Evolutionary conservation across 2,888 invertebrate genomes (phyloP), one percentile per base, ranked within the genome.

Genomic region (Baccha elongata): DNA sequence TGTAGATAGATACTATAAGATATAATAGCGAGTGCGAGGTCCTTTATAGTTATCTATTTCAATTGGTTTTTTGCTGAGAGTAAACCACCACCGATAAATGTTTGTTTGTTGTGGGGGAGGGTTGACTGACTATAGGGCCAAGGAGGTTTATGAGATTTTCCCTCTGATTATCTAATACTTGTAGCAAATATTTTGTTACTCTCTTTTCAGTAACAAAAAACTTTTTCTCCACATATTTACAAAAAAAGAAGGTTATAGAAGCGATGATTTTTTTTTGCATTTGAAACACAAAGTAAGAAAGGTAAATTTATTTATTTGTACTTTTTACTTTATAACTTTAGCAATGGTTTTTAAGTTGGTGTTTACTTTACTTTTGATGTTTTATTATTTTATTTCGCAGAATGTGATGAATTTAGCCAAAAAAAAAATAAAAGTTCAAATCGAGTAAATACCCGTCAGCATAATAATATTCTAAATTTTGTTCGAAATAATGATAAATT

Each of bases 1-100:
- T 48, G 44, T 48, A 23, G n/a, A n/a, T n/a, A n/a, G n/a, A n/a
- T n/a, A n/a, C n/a, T n/a, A n/a, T n/a, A n/a, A n/a, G n/a, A n/a
- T n/a, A n/a, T n/a, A 6, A 44, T 17, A 19, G 44, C 19, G 40
- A 40, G 58, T 32, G 42, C 50, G 55, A 48, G 46, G 11, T 60
- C 23, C 69, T 68, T 80, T 37, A 37, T 75, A 80, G 75, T 80
- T 69, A 75, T 80, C 62, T 64, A 64, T 80, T 73, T 79, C 52
- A 52, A 52, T 78, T 76, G 46, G 26, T 58, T 71, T 64, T 50
- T 62, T 46, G 17, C 19, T 37, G 10, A 15, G 8, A 13, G 17
- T 10, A n/a, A n/a, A 40, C 37, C n/a, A n/a, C n/a, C n/a, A 40
- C 15, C 13, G 5, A 6, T 35, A 53, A n/a, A 71, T 46, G 3